These are phyloP conservation scores for Eurypyga helias DNA, from an alignment of 2,113 vertebrate species.

Conservation along the genomic window DNA sequence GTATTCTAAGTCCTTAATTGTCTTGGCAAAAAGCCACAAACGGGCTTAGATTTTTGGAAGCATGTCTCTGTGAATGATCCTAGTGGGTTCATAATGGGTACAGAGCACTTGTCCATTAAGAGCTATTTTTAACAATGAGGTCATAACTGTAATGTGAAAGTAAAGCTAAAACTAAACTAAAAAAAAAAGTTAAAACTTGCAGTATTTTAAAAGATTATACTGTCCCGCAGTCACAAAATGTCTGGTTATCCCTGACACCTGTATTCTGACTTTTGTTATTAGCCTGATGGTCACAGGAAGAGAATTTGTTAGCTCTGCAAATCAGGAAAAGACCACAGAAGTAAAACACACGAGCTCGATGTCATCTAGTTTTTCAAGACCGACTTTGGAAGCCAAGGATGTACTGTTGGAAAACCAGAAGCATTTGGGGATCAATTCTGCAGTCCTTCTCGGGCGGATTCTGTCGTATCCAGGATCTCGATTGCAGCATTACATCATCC, in stretches of 20 bases:
- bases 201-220: neutral
- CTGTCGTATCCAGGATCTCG: neutral
- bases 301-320: neutral
- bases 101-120: neutral
- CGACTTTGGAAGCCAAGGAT: neutral
- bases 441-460: neutral
- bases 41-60: conserved; percentile 21
- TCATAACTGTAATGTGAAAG: neutral
- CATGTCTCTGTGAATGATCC: neutral
- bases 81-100: neutral
- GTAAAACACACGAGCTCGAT: neutral
- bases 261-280: fast-evolving
- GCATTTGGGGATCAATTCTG: neutral
- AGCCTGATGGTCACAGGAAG: neutral
- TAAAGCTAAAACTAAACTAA: neutral
- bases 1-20: neutral
- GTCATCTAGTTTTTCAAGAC: neutral
- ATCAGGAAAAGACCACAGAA: neutral
- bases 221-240: neutral
- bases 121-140: conserved; percentile 15
- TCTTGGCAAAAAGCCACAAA: neutral
- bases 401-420: neutral
- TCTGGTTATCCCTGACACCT: fast-evolving
- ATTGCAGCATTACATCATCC: neutral
- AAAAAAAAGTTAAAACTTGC: neutral